Base-by-base conservation (phyloP, 2,888 invertebrate species). In the Ectemnius lituratus region DNA sequence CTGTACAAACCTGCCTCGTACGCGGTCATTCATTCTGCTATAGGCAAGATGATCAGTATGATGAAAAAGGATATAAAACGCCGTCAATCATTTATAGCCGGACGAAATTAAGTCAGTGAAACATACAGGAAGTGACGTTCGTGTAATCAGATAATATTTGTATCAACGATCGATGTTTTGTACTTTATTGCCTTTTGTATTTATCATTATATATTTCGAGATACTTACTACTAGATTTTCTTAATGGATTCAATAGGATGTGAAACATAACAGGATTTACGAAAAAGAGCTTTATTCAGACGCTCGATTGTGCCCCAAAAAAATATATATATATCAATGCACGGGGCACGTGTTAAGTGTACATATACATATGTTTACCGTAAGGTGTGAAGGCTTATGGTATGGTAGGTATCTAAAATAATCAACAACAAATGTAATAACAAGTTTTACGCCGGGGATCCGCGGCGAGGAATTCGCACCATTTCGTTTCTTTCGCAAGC, bases 21-120 rank as follows among this genome's bases (percentile, higher is more conserved):
- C 67, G 91, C 91, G 73, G 91, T 92, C 70, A 87, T 93, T 60
- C 91, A 92, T 79, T 92, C 92, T 67, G 92, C 93, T 4, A 91
- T 93, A 72, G 93, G 93, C 0, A 90, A 90, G 56, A 91, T 93
- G 91, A 88, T 88, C 47, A 47, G 49, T 2, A 76, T 67, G 78
- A 70, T 88, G 75, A 81, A 70, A 8, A 85, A 86, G 16, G 66
- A 47, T 8, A 83, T 86, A 4, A 59, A 68, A 23, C 16, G 62
- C 14, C 57, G 60, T 8, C n/a, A 52, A 16, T 16, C 2, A 23
- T 23, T 23, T 23, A 23, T 23, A 23, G 23, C 1, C 23, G 2
- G 3, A 23, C 2, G 3, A 23, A 23, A 23, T 23, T 23, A 23
- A 23, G 23, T 23, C 23, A 3, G 3, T 23, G 23, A 3, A 23